Evolutionary conservation across 2,113 vertebrate genomes (phyloP), one percentile per base, ranked within the genome.

Genomic region (Chrysemys picta): DNA sequence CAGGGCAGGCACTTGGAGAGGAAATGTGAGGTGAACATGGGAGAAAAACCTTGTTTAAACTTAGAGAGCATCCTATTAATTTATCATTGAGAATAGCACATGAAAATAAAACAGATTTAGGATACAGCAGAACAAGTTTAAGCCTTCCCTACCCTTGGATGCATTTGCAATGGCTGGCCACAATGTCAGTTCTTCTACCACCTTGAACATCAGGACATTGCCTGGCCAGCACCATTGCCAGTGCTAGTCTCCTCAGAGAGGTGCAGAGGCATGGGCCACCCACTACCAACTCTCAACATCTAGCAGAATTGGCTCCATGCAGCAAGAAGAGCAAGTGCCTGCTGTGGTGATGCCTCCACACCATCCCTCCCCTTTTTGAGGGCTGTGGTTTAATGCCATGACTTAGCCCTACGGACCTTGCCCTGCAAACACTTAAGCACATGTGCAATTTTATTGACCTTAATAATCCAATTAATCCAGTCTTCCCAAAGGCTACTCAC

Each of bases 41-140:
- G n/a, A 79, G 29, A 19, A 76, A 0, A 69, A n/a, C 1, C 54
- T 25, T 0, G 12, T 21, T 59, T 5, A 1, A 1, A 42, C 1
- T 52, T 47, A 45, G 84, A 69, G 27, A 81, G n/a, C 50, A 3
- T 42, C 47, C 0, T 0, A 79, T 29, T 22, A 82, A 49, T 0
- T 0, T 45, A 38, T 52, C 1, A 1, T 54, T 16, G 29, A 62
- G 80, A 45, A n/a, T 69, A 21, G 10, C 53, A 5, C 1, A 1
- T 1, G 62, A 25, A 45, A 47, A 1, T 42, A 52, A 53, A 31
- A 2, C 0, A 1, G 56, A 14, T 2, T 0, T 0, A 42, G 56
- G 27, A 19, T 2, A 6, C 0, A 0, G 53, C 80, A n/a, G 29
- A 19, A 17, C 7, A 69, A 19, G 35, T n/a, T 69, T 10, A 31